Conservation (phyloP, 2,113 vertebrate genomes). For the Periophthalmus modestus region DNA sequence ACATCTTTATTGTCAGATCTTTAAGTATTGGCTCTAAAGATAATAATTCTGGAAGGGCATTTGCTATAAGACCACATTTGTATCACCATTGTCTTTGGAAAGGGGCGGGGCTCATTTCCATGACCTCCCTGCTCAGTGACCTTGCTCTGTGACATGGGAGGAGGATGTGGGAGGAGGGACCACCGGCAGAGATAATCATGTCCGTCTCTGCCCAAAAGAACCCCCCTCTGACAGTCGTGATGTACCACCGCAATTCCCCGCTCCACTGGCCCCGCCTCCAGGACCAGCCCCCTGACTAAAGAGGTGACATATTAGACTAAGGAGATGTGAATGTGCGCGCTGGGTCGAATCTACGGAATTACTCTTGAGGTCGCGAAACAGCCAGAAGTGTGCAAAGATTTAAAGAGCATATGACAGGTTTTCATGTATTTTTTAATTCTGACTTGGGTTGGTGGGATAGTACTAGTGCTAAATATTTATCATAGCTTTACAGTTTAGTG, state of each 20-base stretch:
- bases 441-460: too few species aligned
- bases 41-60: too few species aligned
- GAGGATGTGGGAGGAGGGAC: background rate
- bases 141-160: slow-evolving; percentile 46
- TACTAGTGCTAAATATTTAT: too few species aligned
- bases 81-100: slow-evolving; percentile 3
- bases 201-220: slow-evolving; percentile 54
- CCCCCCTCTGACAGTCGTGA: slow-evolving; percentile 50
- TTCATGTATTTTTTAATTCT: too few species aligned
- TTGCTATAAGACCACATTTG: background rate
- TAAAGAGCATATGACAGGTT: too few species aligned
- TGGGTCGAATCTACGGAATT: background rate
- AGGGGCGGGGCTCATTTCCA: slow-evolving; percentile 31
- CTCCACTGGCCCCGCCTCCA: slow-evolving; percentile 44
- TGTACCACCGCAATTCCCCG: slow-evolving; percentile 61
- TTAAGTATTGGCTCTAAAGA: too few species aligned
- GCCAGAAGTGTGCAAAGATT: too few species aligned
- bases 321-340: slow-evolving; percentile 25
- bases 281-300: slow-evolving; percentile 38
- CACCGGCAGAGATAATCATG: slow-evolving; percentile 28
- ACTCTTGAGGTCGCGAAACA: slow-evolving; percentile 14
- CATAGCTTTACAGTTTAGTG: too few species aligned
- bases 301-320: slow-evolving; percentile 36
- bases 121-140: slow-evolving; percentile 43
- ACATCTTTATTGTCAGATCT: background rate